These are phyloP conservation scores for Typhlichthys eigenmanni DNA, from an alignment of 2,797 vertebrate genomes.

Conservation along the genomic window DNA sequence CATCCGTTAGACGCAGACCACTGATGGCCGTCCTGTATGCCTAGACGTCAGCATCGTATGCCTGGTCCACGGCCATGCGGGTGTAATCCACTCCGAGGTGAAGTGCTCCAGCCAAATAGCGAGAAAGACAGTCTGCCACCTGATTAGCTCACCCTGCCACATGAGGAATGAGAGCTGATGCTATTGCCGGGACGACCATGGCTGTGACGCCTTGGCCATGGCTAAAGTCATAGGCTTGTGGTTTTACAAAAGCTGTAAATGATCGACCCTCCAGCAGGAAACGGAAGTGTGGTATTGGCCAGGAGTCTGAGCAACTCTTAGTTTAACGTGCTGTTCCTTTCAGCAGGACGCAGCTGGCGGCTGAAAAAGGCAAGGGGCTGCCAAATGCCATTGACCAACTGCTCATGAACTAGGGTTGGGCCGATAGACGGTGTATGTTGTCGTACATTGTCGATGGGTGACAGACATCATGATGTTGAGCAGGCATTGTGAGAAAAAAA, in stretches of 20 bases:
- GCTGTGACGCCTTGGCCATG: neutral
- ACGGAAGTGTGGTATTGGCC: neutral
- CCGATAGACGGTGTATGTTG: no score
- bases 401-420: neutral
- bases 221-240: neutral
- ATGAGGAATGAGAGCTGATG: neutral
- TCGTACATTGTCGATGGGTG: no score
- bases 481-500: no score
- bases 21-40: neutral
- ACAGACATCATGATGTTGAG: no score
- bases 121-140: conserved; percentile 11
- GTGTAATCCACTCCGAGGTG: conserved; percentile 8
- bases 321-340: conserved; percentile 9
- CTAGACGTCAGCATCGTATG: neutral
- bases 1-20: conserved; percentile 5
- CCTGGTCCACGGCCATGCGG: neutral
- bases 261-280: neutral
- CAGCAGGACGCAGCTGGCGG: neutral
- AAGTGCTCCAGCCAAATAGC: neutral
- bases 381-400: conserved; percentile 1
- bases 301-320: conserved; percentile 4
- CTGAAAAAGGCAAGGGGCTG: neutral
- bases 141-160: conserved; percentile 1
- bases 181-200: neutral
- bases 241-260: neutral